Base-by-base conservation (phyloP, 1,140 invertebrate genomes). In the Himalopsyche phryganea region DNA sequence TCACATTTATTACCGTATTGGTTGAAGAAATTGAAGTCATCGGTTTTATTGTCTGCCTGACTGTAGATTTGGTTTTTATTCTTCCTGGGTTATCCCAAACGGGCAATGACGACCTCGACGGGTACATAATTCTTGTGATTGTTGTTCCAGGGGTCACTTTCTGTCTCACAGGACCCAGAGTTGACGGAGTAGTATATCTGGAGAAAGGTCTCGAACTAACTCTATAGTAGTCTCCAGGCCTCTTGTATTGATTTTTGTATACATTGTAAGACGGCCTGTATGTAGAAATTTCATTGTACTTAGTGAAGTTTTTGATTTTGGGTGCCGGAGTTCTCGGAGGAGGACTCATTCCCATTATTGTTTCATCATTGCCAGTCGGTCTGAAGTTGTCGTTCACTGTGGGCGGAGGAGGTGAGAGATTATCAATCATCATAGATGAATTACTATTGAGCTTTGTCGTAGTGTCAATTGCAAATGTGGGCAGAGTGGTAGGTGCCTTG, bases 261-360 rank as follows among this genome's bases (percentile, higher is more conserved):
- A 71, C 65, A 58, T 75, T 74, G 65, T 68, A 74, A 10, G 64
- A 55, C 4, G 75, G 76, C 54, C 73, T 70, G 20, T 75, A 77
- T 1, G 75, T 78, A 18, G 76, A 78, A 10, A 76, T 58, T 63
- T 78, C 76, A 61, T 73, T 72, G 68, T 73, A 67, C 70, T 72
- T 68, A 63, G 69, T 38, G 65, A 40, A 33, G 69, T 73, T 58
- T 67, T 69, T 61, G 66, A 70, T 69, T 58, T 70, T 72, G 13
- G 72, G 67, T 15, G 70, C 66, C 18, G 70, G 64, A 11, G 73
- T 73, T 63, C 68, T 72, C 19, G 71, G 70, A 14, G 74, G 76
- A 23, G 76, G 75, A 62, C 71, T 77, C 76, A 78, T 78, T 10
- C 76, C 76, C 74, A 77, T 75, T 28, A 78, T 78, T 52, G 71